phyloP scores from a whole-genome alignment of 2,888 invertebrate species.

The Prosapia bicincta region DNA sequence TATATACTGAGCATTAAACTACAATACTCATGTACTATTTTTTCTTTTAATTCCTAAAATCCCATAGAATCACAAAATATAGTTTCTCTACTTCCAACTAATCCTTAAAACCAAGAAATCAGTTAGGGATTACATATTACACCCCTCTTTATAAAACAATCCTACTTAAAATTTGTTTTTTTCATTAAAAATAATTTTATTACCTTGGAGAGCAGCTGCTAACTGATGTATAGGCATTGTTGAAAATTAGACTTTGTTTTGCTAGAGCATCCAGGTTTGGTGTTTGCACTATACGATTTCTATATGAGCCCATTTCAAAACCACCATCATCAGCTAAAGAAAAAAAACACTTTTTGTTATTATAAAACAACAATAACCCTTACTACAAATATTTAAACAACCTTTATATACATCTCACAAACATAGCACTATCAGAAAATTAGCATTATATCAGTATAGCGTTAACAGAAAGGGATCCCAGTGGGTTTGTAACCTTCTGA shows the following conservation, averaged over 20 bases:
- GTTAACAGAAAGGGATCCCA: too few relatives aligned
- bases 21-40: too few relatives aligned
- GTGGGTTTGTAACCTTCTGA: too few relatives aligned
- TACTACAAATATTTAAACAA: too few relatives aligned
- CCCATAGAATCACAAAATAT: too few relatives aligned
- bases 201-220: conserved; percentile 93
- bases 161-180: conserved; percentile 44
- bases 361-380: neutral
- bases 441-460: neutral
- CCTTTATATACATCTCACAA: too few relatives aligned
- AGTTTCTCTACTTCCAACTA: too few relatives aligned
- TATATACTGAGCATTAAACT: too few relatives aligned
- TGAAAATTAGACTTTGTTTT: conserved; percentile 72
- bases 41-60: too few relatives aligned
- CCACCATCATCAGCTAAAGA: conserved; percentile 83
- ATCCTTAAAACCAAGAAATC: too few relatives aligned
- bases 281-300: conserved; percentile 82
- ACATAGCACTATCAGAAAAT: neutral
- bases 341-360: neutral
- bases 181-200: conserved; percentile 33
- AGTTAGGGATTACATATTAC: too few relatives aligned
- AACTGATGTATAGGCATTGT: conserved; percentile 86
- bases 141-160: too few relatives aligned
- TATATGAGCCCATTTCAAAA: conserved; percentile 81
- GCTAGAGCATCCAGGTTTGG: conserved; percentile 80